Conservation (phyloP, 2,888 invertebrate species). For the Pristionchus entomophagus region DNA sequence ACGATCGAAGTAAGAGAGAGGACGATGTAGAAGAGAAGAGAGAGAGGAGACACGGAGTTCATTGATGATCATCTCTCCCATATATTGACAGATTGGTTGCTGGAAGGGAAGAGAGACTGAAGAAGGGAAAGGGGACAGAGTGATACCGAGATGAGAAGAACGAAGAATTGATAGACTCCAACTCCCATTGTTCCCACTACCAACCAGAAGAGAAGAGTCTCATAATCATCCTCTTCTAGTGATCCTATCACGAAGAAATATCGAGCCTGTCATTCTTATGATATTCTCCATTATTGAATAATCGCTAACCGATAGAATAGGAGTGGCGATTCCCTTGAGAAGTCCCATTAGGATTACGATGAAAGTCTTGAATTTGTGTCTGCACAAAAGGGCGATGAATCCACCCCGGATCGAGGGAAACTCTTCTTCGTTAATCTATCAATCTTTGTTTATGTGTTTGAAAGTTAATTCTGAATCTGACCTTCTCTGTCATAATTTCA, state of each 20-base stretch:
- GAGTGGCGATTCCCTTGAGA: background rate
- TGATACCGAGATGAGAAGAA: background rate
- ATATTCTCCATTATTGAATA: background rate
- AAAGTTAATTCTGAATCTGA: background rate
- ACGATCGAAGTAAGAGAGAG: background rate
- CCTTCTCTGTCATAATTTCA: background rate
- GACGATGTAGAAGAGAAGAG: slow-evolving; percentile 6
- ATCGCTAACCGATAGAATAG: background rate
- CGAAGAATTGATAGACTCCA: background rate
- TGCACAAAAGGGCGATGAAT: background rate
- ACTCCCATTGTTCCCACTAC: background rate
- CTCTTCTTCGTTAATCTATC: background rate
- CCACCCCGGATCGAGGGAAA: background rate
- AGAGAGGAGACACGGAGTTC: background rate
- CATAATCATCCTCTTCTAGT: background rate
- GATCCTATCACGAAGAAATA: slow-evolving; percentile 30
- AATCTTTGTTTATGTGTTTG: background rate
- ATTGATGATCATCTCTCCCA: slow-evolving; percentile 11
- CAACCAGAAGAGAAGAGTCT: slow-evolving; percentile 15
- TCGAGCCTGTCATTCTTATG: background rate
- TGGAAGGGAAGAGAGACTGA: background rate
- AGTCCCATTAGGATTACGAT: background rate
- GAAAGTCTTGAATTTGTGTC: background rate
- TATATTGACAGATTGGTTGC: slow-evolving; percentile 27
- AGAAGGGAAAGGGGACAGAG: background rate